Evolutionary conservation across 2,888 invertebrate species (phyloP), one percentile per base, ranked within the genome.

Genomic region (Oscheius sp.): DNA sequence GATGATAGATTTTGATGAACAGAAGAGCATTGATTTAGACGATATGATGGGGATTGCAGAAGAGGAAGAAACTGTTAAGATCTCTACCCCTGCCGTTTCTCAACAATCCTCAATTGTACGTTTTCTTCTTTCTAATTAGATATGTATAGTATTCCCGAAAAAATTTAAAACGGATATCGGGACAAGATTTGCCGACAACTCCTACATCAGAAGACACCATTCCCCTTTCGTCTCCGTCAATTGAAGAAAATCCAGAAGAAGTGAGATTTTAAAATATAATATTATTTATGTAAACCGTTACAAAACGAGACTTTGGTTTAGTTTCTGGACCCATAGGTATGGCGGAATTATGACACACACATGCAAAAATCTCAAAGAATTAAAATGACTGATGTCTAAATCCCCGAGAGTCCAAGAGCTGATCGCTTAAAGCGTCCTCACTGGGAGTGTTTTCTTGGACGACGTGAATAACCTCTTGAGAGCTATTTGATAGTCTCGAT

Each of bases 401-500:
- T 49, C 3, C 20, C 49, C 33, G 47, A 1, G 22, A n/a, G n/a
- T n/a, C n/a, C n/a, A n/a, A n/a, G n/a, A n/a, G n/a, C n/a, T n/a
- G n/a, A n/a, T n/a, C n/a, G n/a, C 28, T 59, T 59, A 59, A 41
- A 59, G 59, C 26, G 59, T 59, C 44, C 59, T 59, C 28, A 38
- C 44, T 12, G 59, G 59, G 28, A 44, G 59, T 8, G 38, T 26
- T 26, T 59, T 59, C 59, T 59, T 41, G 17, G 59, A 59, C 26
- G 59, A 59, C 24, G 74, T 72, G 71, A 85, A 85, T 8, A 85
- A 73, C 20, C 85, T 73, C 72, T 85, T 85, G 61, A 85, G 68
- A 5, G 85, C 85, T 49, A 84, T 86, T 74, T 85, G 86, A 70
- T 85, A 86, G 70, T 85, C 85, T 24, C 84, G 76, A 69, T 86